phyloP scores from a whole-genome alignment of 2,113 vertebrate species.

The Podarcis cretensis region DNA sequence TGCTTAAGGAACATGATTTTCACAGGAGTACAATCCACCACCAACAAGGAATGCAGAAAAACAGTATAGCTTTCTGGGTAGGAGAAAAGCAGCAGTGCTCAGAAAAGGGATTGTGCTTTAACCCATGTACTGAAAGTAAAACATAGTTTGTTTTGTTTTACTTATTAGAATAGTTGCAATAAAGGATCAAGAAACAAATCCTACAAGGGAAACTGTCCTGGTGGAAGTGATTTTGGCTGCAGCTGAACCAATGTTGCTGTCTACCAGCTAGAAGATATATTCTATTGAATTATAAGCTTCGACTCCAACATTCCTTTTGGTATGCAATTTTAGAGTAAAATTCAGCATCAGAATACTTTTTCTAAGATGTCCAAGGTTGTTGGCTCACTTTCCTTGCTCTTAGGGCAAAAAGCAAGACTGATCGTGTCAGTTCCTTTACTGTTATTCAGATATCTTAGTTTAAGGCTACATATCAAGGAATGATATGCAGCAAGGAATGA shows the following conservation, averaged over 20 bases:
- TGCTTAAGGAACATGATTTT: neutral
- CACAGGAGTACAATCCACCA: neutral
- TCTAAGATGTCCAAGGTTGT: no score
- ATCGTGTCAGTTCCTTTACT: neutral
- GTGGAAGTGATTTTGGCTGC: conserved; percentile 18
- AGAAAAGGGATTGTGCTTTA: neutral
- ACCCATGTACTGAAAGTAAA: neutral
- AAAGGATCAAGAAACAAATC: neutral
- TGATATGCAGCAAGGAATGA: neutral
- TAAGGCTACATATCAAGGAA: neutral
- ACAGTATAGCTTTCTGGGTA: neutral
- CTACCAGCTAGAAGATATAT: neutral
- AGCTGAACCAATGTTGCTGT: neutral
- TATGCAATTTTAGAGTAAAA: neutral
- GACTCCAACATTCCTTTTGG: neutral
- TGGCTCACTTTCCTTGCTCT: neutral
- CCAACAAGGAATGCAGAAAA: neutral
- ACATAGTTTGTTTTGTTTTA: neutral
- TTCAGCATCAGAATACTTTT: neutral
- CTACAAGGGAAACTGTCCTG: no score
- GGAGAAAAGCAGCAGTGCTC: accelerated
- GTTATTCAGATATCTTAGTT: neutral
- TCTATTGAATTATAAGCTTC: neutral
- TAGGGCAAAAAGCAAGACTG: neutral
- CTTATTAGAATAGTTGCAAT: neutral